These are phyloP conservation scores for Cavia aperea DNA, from an alignment of 2,113 vertebrate species.

Conservation along the genomic window DNA sequence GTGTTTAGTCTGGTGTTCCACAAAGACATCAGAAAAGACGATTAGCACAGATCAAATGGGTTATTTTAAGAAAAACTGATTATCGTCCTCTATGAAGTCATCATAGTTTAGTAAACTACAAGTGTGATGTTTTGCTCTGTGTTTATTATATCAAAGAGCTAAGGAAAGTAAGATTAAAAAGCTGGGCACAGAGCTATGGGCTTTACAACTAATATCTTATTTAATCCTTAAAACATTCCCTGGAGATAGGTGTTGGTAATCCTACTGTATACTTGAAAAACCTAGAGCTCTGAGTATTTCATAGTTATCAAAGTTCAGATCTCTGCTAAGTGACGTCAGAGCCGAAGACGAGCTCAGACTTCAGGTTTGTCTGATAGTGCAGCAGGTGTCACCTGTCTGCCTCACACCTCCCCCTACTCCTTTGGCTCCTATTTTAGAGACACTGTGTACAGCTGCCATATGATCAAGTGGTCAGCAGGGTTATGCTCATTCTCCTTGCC, in stretches of 20 bases:
- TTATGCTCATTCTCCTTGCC: neutral
- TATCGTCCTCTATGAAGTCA: neutral
- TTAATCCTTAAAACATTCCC: neutral
- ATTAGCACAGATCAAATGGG: neutral
- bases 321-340: neutral
- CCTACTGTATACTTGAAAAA: neutral
- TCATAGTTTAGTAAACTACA: conserved; percentile 29
- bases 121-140: conserved; percentile 18
- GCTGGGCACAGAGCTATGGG: neutral
- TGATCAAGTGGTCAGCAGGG: neutral
- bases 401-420: neutral
- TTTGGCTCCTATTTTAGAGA: neutral
- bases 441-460: neutral
- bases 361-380: too few relatives aligned
- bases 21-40: neutral
- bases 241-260: neutral
- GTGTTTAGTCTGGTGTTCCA: conserved; percentile 40
- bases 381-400: accelerated
- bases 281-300: neutral
- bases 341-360: neutral
- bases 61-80: conserved; percentile 26
- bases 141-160: neutral
- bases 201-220: conserved; percentile 26
- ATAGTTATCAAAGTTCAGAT: neutral
- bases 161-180: neutral